Evolutionary conservation across 2,797 vertebrate genomes (phyloP).

Genomic region (Hapalemur alaotrensis): DNA sequence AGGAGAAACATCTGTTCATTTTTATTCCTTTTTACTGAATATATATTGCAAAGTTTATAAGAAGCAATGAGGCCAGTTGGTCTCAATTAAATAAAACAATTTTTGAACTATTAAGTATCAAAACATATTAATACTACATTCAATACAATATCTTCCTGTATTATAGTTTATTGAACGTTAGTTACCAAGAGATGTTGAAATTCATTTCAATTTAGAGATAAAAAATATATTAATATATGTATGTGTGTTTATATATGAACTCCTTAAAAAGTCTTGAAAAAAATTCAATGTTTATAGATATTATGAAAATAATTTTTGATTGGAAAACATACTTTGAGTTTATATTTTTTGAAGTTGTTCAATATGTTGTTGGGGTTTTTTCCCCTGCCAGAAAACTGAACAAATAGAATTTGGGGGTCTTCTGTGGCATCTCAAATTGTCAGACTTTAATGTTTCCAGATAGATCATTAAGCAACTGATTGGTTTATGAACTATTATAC

Average conservation of each 20-base stretch:
- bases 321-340: constrained; percentile 16
- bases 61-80: constrained; percentile 89
- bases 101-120: constrained; percentile 84
- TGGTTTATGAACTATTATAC: constrained; percentile 43
- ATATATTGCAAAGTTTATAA: constrained; percentile 89
- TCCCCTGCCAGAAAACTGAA: neutral
- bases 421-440: constrained; percentile 22
- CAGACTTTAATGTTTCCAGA: neutral
- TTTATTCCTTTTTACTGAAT: constrained; percentile 86
- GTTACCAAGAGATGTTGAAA: constrained; percentile 76
- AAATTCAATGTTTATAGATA: neutral
- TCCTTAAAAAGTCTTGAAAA: neutral
- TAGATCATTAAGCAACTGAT: constrained; percentile 42
- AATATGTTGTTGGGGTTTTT: neutral
- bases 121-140: constrained; percentile 79
- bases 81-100: constrained; percentile 86
- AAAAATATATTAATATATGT: neutral
- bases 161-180: constrained; percentile 82
- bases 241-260: neutral
- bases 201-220: constrained; percentile 75
- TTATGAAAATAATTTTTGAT: constrained; percentile 10
- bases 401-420: neutral
- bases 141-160: constrained; percentile 79
- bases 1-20: constrained; percentile 88
- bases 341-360: constrained; percentile 27